Percentiles rank a stretch among this genome's conserved stretches.
These are phyloP conservation scores for Scrobipalpa atriplicella DNA, from an alignment of 2,888 invertebrate genomes.

Conservation along the genomic window DNA sequence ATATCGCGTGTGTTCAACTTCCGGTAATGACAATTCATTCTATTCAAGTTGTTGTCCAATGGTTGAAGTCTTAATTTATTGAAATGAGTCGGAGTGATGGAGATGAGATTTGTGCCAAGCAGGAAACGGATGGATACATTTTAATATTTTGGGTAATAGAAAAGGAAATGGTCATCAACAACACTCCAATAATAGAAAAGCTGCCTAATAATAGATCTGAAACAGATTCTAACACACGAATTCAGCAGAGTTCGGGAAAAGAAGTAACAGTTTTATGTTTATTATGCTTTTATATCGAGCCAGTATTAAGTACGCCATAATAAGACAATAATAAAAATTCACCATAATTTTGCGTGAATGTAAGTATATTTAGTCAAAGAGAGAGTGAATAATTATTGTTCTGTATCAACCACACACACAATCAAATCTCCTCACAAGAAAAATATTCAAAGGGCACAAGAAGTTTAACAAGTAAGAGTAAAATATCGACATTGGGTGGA, in stretches of 20 bases:
- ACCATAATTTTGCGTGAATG: too few relatives aligned
- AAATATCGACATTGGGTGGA: conserved; percentile 67
- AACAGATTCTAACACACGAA: too few relatives aligned
- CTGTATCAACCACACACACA: conserved; percentile 27
- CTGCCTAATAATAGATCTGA: too few relatives aligned
- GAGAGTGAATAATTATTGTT: too few relatives aligned
- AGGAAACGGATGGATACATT: background rate
- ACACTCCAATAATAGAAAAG: background rate
- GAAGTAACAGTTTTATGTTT: too few relatives aligned
- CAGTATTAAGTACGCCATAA: too few relatives aligned
- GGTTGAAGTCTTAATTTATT: conserved; percentile 17
- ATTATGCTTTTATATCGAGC: too few relatives aligned
- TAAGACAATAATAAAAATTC: too few relatives aligned
- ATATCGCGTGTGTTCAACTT: conserved; percentile 27
- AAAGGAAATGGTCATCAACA: background rate
- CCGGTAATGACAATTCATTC: conserved; percentile 21
- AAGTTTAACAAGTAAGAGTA: conserved; percentile 74
- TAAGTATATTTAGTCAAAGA: too few relatives aligned
- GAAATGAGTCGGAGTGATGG: conserved; percentile 3
- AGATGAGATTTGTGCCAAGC: background rate
- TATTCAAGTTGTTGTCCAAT: background rate
- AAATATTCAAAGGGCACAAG: conserved; percentile 59
- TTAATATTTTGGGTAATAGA: background rate
- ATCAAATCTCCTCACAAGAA: conserved; percentile 46
- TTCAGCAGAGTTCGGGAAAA: too few relatives aligned